phyloP scores from a whole-genome alignment of 92 coral and sea anemone genomes.

The Zoanthus sociatus region DNA sequence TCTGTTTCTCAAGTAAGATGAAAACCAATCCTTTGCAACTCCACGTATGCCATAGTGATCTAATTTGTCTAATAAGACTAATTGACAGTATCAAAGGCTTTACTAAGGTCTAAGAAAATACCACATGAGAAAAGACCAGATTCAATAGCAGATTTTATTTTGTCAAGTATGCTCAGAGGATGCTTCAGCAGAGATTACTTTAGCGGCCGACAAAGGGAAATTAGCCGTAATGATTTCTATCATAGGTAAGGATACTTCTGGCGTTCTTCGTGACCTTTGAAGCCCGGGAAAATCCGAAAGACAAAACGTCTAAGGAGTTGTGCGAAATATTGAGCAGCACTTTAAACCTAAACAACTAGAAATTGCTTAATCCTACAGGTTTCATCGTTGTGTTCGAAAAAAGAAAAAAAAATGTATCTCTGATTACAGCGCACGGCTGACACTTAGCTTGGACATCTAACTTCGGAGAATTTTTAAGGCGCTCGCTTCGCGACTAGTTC shows the following conservation, averaged over 20 bases:
- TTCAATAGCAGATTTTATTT: not conserved
- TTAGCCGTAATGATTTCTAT: slow-evolving; percentile 63
- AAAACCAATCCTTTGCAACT: slow-evolving; percentile 22
- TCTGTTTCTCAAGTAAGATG: slow-evolving; percentile 8
- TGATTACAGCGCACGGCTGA: slow-evolving; percentile 61
- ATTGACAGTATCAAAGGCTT: slow-evolving; percentile 1
- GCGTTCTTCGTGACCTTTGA: slow-evolving; percentile 60
- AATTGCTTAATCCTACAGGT: slow-evolving; percentile 64
- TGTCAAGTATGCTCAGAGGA: slow-evolving; percentile 18
- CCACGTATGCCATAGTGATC: slow-evolving; percentile 24
- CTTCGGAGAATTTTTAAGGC: slow-evolving; percentile 63
- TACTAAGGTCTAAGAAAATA: slow-evolving; percentile 5
- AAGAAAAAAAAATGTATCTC: slow-evolving; percentile 56
- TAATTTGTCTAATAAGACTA: slow-evolving; percentile 11
- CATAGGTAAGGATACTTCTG: slow-evolving; percentile 49
- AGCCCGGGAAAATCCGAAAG: slow-evolving; percentile 57
- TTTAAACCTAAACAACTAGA: slow-evolving; percentile 65
- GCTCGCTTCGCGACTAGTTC: slow-evolving; percentile 66
- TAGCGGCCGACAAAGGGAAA: slow-evolving; percentile 54
- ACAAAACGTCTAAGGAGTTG: slow-evolving; percentile 49
- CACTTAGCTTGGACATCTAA: slow-evolving; percentile 60
- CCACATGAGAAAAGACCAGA: slow-evolving; percentile 7
- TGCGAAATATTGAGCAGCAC: slow-evolving; percentile 45
- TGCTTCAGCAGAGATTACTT: slow-evolving; percentile 42
- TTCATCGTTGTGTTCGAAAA: slow-evolving; percentile 62